phyloP scores from a whole-genome alignment of 2,797 vertebrate species.

The Triplophysa yarkandensis region DNA sequence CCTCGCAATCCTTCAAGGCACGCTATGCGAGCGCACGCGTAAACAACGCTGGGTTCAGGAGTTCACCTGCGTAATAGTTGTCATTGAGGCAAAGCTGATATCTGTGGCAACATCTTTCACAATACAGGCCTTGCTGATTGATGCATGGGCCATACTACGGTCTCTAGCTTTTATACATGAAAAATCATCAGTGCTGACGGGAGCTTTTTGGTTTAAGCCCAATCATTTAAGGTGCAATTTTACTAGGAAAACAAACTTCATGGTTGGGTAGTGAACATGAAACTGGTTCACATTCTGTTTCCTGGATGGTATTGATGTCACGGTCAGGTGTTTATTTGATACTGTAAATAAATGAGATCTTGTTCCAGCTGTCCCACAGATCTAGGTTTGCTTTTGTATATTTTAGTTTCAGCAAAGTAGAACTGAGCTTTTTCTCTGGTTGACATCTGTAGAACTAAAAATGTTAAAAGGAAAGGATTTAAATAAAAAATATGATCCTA shows the following conservation, averaged over 20 bases:
- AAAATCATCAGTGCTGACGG: background rate
- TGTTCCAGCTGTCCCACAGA: background rate
- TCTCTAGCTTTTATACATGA: slow-evolving; percentile 10
- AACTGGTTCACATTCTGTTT: slow-evolving; percentile 19
- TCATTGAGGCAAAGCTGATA: slow-evolving; percentile 19
- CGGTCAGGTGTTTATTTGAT: slow-evolving; percentile 12
- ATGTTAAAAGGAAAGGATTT: background rate
- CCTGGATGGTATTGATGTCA: slow-evolving; percentile 23
- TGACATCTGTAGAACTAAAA: background rate
- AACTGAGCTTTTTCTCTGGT: background rate
- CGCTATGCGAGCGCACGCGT: background rate
- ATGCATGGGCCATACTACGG: slow-evolving; percentile 17
- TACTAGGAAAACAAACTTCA: slow-evolving; percentile 26
- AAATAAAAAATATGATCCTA: background rate
- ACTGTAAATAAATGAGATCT: slow-evolving; percentile 13
- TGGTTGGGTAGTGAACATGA: slow-evolving; percentile 14
- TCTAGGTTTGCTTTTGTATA: slow-evolving; percentile 16
- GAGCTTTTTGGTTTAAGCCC: background rate
- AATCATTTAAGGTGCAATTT: slow-evolving; percentile 6
- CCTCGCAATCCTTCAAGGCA: slow-evolving; percentile 7
- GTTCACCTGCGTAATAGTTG: slow-evolving; percentile 33
- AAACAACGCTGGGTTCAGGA: slow-evolving; percentile 20
- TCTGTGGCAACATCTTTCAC: slow-evolving; percentile 21
- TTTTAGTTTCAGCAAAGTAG: background rate
- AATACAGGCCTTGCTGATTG: slow-evolving; percentile 22